These are phyloP conservation scores for Leptobrachium ailaonicum DNA, from an alignment of 2,113 vertebrate species.

Conservation along the genomic window DNA sequence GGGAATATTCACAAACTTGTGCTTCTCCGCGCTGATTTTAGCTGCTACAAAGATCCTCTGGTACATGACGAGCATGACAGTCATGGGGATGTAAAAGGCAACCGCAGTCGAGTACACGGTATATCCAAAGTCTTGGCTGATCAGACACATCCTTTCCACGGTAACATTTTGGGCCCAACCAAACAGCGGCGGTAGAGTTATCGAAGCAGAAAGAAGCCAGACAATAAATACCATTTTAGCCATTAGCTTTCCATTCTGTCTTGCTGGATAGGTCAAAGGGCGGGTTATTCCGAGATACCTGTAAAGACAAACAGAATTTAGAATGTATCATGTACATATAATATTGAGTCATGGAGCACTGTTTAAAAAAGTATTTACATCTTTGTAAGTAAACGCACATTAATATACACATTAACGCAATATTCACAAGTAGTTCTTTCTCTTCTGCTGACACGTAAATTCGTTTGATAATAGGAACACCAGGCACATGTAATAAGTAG, in stretches of 20 bases:
- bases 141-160: slow-evolving; percentile 65
- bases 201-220: slow-evolving; percentile 71
- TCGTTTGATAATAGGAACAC: no score
- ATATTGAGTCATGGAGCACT: no score
- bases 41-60: slow-evolving; percentile 68
- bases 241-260: slow-evolving; percentile 70
- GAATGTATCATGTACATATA: not conserved
- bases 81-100: slow-evolving; percentile 73
- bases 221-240: slow-evolving; percentile 73
- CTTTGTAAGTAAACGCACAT: no score
- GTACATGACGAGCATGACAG: slow-evolving; percentile 73
- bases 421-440: no score
- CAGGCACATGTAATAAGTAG: no score
- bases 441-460: no score
- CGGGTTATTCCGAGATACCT: slow-evolving; percentile 71
- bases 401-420: no score
- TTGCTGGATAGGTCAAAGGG: slow-evolving; percentile 63
- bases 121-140: slow-evolving; percentile 74
- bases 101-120: slow-evolving; percentile 70
- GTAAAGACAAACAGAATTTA: slow-evolving; percentile 11
- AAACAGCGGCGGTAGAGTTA: slow-evolving; percentile 68
- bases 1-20: slow-evolving; percentile 67
- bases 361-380: no score
- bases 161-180: slow-evolving; percentile 72
- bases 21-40: slow-evolving; percentile 67